Evolutionary conservation across 2,888 invertebrate species (phyloP), one percentile per base, ranked within the genome.

Genomic region (Vanessa cardui): DNA sequence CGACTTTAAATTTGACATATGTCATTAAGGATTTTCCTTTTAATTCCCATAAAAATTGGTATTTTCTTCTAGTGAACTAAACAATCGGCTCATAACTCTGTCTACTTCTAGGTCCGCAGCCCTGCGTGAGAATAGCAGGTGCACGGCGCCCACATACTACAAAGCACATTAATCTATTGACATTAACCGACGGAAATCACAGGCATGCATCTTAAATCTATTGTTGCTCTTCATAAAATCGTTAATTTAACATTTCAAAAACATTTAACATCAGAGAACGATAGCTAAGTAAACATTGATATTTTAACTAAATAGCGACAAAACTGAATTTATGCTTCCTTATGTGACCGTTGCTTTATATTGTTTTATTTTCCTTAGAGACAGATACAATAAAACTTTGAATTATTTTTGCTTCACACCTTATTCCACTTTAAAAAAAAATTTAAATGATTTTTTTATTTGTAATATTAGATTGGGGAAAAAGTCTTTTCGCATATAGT

Each of bases 61-160:
- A 47, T 47, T n/a, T 47, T n/a, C 18, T n/a, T 6, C 18, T n/a
- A n/a, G 18, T 18, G 47, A n/a, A 47, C 16, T 47, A 4, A 47
- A 5, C 39, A 39, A 39, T 12, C 12, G 9, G 39, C 16, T 31
- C 31, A 8, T 18, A 6, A 3, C n/a, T 58, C 6, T 58, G 16
- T 50, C 49, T n/a, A n/a, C n/a, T n/a, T n/a, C n/a, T 31, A 39
- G 58, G 26, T 15, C 15, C n/a, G 33, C 75, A 78, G 62, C 74
- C 73, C 73, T 71, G 62, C 52, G 18, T 68, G 60, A 68, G 62
- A 62, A 72, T 50, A 80, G 86, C 90, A 91, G 91, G 90, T 92
- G 91, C 88, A 77, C 70, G 74, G 78, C 83, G 81, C 81, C 82
- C 83, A 84, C 83, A 74, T 78, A 74, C 72, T 76, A 73, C 71